Conservation (phyloP, 2,888 invertebrate species). For the Seira sanloemensis region DNA sequence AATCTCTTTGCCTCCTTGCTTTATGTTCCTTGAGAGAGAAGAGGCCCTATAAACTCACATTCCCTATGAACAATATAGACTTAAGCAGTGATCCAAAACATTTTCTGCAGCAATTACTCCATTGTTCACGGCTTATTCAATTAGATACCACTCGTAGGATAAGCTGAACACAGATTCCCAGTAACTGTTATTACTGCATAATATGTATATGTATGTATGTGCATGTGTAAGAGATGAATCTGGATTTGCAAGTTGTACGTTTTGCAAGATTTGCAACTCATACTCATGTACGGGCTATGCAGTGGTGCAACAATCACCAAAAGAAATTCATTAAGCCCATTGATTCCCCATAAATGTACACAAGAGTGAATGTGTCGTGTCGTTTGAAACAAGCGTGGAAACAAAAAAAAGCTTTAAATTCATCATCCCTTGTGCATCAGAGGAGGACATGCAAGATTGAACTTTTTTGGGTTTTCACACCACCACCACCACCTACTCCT, state of each 20-base stretch:
- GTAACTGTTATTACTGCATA: neutral
- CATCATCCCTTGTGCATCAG: slow-evolving; percentile 6
- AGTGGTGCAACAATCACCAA: neutral
- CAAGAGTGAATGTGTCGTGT: neutral
- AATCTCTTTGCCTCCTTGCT: slow-evolving; percentile 3
- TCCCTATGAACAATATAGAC: neutral
- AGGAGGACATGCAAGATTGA: slow-evolving; percentile 63
- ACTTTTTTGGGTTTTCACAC: slow-evolving; percentile 33
- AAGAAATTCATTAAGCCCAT: neutral
- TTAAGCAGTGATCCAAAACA: neutral
- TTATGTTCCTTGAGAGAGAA: slow-evolving; percentile 8
- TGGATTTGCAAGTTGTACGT: slow-evolving; percentile 23
- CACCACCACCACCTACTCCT: slow-evolving; percentile 14
- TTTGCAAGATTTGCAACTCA: neutral
- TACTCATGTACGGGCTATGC: neutral
- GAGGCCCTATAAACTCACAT: too few species aligned
- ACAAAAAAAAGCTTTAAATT: neutral
- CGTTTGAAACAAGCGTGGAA: slow-evolving; percentile 34
- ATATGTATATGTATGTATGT: neutral
- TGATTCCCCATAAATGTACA: neutral
- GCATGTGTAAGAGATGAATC: slow-evolving; percentile 21
- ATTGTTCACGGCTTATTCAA: slow-evolving; percentile 6
- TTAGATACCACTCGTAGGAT: slow-evolving; percentile 3
- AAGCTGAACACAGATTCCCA: neutral
- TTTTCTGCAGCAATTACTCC: neutral